These are phyloP conservation scores for Heterochromis multidens DNA, from an alignment of 2,113 vertebrate species.

Conservation along the genomic window DNA sequence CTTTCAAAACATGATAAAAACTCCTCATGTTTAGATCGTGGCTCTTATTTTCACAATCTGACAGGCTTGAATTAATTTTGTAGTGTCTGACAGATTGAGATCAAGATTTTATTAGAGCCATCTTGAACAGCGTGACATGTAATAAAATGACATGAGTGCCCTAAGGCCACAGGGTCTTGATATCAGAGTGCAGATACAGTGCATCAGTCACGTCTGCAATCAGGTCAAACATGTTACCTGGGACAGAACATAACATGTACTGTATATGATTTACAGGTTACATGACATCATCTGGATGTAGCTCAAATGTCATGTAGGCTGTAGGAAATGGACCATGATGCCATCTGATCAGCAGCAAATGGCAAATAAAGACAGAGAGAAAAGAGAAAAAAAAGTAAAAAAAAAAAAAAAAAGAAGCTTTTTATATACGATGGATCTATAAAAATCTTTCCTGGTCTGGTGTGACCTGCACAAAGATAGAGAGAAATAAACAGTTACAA, in stretches of 20 bases:
- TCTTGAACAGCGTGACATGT: neutral
- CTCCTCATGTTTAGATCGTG: rapidly evolving
- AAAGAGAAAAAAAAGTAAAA: neutral
- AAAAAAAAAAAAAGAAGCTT: neutral
- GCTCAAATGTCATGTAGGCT: neutral
- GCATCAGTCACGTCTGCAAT: neutral
- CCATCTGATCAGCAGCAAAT: neutral
- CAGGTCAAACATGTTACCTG: neutral
- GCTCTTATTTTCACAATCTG: neutral
- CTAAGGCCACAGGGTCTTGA: neutral
- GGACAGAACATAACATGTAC: rapidly evolving
- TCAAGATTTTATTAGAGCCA: neutral
- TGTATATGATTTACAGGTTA: neutral
- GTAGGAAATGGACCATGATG: neutral
- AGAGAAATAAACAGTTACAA: neutral
- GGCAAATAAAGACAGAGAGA: neutral
- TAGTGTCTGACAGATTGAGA: neutral
- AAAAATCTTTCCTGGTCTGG: neutral
- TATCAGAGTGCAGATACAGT: neutral
- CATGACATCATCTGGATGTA: neutral
- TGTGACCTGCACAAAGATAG: rapidly evolving
- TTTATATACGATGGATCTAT: neutral
- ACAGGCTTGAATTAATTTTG: neutral
- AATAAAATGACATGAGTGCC: neutral
- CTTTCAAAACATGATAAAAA: neutral